These are phyloP conservation scores for Butorides virescens DNA, from an alignment of 2,113 vertebrate genomes.

Conservation along the genomic window DNA sequence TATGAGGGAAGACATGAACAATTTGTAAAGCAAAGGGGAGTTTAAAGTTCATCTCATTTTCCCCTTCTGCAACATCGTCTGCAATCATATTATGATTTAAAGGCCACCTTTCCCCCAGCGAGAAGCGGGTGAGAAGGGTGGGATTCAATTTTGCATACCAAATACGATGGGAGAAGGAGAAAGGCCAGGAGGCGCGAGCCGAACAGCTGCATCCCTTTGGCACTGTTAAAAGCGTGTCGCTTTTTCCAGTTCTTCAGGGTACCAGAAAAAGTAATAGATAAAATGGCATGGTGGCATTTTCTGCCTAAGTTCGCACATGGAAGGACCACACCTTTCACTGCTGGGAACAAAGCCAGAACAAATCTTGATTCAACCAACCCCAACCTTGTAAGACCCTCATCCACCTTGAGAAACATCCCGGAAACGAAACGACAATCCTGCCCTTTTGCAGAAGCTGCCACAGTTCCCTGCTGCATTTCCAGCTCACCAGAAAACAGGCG, in stretches of 20 bases:
- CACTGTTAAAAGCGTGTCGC: neutral
- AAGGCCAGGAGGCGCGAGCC: slow-evolving; percentile 30
- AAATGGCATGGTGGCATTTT: neutral
- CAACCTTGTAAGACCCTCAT: neutral
- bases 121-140: neutral
- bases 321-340: neutral
- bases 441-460: neutral
- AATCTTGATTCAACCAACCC: neutral
- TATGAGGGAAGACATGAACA: slow-evolving; percentile 20
- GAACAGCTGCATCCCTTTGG: slow-evolving; percentile 47
- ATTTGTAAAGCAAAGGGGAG: slow-evolving; percentile 50
- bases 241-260: slow-evolving; percentile 1
- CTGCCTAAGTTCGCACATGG: neutral
- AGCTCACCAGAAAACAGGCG: neutral
- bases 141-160: slow-evolving; percentile 20
- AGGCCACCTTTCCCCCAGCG: slow-evolving; percentile 45
- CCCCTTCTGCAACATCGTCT: slow-evolving; percentile 40
- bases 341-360: slow-evolving; percentile 10
- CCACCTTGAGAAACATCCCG: neutral
- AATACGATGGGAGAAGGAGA: slow-evolving; percentile 1
- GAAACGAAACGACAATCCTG: neutral
- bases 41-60: slow-evolving; percentile 60
- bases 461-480: neutral
- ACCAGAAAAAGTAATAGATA: neutral
- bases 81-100: slow-evolving; percentile 58